Percentiles rank a stretch among this genome's conserved stretches.
Conservation (phyloP, 2,888 invertebrate genomes). For the Eupsilia transversa region DNA sequence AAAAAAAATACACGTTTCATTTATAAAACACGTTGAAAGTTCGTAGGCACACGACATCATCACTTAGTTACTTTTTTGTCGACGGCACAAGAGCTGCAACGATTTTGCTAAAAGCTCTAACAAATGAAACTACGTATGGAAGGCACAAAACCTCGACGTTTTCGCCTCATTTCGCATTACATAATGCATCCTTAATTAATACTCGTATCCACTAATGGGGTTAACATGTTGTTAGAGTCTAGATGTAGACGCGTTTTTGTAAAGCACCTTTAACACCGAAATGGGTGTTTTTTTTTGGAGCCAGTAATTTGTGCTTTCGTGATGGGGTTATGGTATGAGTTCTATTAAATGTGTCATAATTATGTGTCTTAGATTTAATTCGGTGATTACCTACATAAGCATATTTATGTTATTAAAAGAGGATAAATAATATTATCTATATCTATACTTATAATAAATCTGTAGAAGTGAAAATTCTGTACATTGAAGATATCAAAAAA, state of each 20-base stretch:
- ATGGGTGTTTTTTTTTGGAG: neutral
- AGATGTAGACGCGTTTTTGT: conserved; percentile 8
- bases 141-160: conserved; percentile 13
- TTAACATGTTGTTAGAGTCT: conserved; percentile 46
- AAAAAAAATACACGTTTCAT: neutral
- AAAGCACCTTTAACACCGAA: neutral
- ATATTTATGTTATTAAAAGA: neutral
- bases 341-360: neutral
- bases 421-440: neutral
- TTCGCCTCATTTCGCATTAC: conserved; percentile 21
- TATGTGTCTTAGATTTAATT: neutral
- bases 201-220: conserved; percentile 52
- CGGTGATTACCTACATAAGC: neutral
- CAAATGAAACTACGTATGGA: conserved; percentile 9
- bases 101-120: conserved; percentile 52
- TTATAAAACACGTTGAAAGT: neutral
- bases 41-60: neutral
- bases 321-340: no score
- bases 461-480: no score
- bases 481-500: no score
- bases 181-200: conserved; percentile 54
- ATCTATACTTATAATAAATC: no score
- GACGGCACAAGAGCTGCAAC: conserved; percentile 5
- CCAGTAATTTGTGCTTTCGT: neutral
- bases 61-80: neutral